phyloP scores from a whole-genome alignment of 2,888 invertebrate species.

The Zeuzera pyrina region DNA sequence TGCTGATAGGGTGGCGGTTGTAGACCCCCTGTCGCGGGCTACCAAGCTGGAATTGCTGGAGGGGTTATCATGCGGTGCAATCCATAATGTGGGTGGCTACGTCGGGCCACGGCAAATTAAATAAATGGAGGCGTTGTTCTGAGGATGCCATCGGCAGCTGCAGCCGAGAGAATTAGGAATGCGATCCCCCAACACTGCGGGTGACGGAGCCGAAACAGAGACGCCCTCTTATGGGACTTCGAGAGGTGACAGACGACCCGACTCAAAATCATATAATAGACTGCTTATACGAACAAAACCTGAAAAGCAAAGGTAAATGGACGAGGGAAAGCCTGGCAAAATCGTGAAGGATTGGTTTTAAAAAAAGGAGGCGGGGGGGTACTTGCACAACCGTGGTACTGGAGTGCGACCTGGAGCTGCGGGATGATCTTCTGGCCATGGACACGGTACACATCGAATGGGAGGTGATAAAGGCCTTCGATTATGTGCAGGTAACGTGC shows the following conservation, averaged over 20 bases:
- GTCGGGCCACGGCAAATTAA: no score
- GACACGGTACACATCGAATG: constrained; percentile 6
- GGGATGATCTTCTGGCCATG: constrained; percentile 1
- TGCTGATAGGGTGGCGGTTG: no score
- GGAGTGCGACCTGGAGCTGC: not conserved
- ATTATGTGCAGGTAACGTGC: constrained; percentile 6
- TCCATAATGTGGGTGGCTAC: no score
- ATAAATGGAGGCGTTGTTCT: constrained; percentile 10
- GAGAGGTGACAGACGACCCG: not conserved
- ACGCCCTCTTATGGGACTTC: not conserved
- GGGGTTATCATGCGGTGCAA: no score
- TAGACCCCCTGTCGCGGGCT: no score
- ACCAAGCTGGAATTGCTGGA: no score
- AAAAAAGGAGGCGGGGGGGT: not conserved
- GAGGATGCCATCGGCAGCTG: constrained; percentile 3
- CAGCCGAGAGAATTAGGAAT: constrained; percentile 1
- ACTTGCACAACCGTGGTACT: not conserved
- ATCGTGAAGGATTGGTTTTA: constrained; percentile 2
- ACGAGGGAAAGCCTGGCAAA: not conserved
- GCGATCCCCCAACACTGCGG: constrained; percentile 5
- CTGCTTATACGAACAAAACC: not conserved
- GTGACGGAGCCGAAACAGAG: not conserved
- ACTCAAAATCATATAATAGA: not conserved
- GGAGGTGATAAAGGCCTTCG: constrained; percentile 3
- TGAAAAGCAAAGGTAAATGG: not conserved